phyloP scores from a whole-genome alignment of 2,113 vertebrate species.

The Galeopterus variegatus region DNA sequence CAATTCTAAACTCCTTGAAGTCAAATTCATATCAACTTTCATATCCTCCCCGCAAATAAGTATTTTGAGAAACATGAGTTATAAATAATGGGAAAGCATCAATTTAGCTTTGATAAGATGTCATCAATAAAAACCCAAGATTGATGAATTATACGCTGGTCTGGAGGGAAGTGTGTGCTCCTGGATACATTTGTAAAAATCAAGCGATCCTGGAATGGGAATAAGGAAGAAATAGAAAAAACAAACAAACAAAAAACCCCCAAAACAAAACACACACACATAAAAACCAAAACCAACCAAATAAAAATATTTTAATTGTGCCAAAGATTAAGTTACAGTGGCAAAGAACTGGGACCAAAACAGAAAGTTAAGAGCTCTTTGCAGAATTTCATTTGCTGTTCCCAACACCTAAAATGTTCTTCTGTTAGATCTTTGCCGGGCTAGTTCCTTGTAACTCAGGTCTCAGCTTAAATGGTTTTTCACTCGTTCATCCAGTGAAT shows the following conservation, averaged over 20 bases:
- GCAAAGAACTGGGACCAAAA: neutral
- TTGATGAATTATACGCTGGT: neutral
- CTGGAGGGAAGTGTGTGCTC: neutral
- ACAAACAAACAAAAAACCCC: too few species aligned
- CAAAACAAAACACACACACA: neutral
- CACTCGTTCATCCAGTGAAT: neutral
- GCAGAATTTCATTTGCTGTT: constrained; percentile 36
- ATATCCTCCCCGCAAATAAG: constrained; percentile 23
- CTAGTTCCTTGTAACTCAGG: neutral
- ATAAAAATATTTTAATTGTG: constrained; percentile 10
- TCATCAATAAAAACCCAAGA: constrained; percentile 10
- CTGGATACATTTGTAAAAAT: constrained; percentile 52
- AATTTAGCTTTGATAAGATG: neutral
- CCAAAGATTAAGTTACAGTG: constrained; percentile 30
- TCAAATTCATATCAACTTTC: neutral
- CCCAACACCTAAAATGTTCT: neutral
- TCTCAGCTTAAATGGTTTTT: constrained; percentile 41
- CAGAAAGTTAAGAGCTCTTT: constrained; percentile 27
- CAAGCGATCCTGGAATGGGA: neutral
- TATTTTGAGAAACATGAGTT: neutral
- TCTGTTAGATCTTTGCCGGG: constrained; percentile 40
- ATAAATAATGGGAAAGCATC: constrained; percentile 1
- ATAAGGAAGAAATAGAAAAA: neutral
- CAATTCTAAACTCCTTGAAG: neutral
- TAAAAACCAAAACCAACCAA: neutral